A percentile compares a stretch with the other conserved stretches of the same genome.
Evolutionary conservation across 1,140 invertebrate genomes (phyloP).

Genomic region (Drosophila sucinea): DNA sequence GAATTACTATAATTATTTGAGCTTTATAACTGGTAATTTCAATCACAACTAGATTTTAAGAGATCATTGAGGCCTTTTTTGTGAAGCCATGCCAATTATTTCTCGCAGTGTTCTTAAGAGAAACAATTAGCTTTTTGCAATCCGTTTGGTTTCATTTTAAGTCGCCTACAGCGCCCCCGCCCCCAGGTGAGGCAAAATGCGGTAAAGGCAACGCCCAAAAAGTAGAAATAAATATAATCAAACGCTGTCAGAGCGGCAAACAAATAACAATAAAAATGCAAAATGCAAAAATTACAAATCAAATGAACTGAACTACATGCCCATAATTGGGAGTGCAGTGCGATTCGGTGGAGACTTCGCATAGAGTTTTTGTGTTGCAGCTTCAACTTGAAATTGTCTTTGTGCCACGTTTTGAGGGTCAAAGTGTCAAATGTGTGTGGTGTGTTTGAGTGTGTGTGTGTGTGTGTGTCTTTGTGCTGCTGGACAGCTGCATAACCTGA

Average conservation of each 20-base stretch:
- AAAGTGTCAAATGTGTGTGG: conserved; percentile 56
- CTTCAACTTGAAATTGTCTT: conserved; percentile 65
- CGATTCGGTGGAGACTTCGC: background rate
- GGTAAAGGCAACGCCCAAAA: conserved; percentile 66
- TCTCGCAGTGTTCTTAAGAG: conserved; percentile 49
- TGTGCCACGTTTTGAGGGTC: conserved; percentile 53
- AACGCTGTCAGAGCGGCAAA: conserved; percentile 72
- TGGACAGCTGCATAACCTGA: conserved; percentile 47
- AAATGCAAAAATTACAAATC: conserved; percentile 49
- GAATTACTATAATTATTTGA: too few relatives aligned
- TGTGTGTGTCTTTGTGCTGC: conserved; percentile 8
- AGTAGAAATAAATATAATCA: conserved; percentile 70
- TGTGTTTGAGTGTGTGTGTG: conserved; percentile 23
- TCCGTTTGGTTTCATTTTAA: conserved; percentile 34
- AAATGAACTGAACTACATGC: conserved; percentile 68
- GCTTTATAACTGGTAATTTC: too few relatives aligned
- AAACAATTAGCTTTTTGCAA: conserved; percentile 55
- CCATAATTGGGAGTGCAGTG: conserved; percentile 62
- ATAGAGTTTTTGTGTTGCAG: conserved; percentile 22
- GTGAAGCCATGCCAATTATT: background rate
- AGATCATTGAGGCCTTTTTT: too few relatives aligned
- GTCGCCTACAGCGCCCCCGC: conserved; percentile 27
- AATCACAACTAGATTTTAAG: too few relatives aligned
- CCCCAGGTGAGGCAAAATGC: conserved; percentile 54
- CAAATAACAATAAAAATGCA: conserved; percentile 69